Base-by-base conservation (phyloP, 2,888 invertebrate species). In the Marronus borbonicus region DNA sequence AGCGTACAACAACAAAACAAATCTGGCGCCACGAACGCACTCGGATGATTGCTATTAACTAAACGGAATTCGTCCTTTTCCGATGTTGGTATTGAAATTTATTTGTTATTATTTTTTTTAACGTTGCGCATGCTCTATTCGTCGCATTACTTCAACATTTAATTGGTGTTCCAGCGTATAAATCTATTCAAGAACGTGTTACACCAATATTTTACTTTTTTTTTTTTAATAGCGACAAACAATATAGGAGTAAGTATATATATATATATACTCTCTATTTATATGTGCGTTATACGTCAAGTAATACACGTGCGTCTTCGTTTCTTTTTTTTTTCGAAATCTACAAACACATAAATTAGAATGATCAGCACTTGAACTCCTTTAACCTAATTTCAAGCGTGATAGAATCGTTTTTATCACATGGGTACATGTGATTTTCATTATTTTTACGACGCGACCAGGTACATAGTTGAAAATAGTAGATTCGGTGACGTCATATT, bases 401-500 rank as follows among this genome's bases (percentile, higher is more conserved):
- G 68, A 68, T 49, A 14, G 49, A 49, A 50, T 49, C 24, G 5
- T 50, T 68, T 68, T 68, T 68, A 44, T 68, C 68, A 36, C 31
- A 14, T 20, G 44, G 14, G 2, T 10, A 49, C 49, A 39, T 28
- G 31, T 1, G 39, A 65, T 31, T 65, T 65, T 65, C 49, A 17
- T 49, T 68, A 44, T 68, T 49, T 49, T 49, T 68, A 24, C 24
- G 44, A 68, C 20, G 39, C 28, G n/a, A 31, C 7, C 39, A 76
- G 36, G 76, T 64, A 68, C 52, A 66, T 64, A 50, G 60, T 72
- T 64, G 66, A 49, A 78, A 78, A 76, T 78, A 80, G 72, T 78
- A 64, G 52, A 66, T 68, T 28, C 55, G 52, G 72, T 81, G 79
- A 79, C 81, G 80, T 81, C 77, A 79, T 50, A 24, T 60, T 58